These are phyloP conservation scores for Saccopteryx leptura DNA, from an alignment of 2,113 vertebrate genomes.

Conservation along the genomic window DNA sequence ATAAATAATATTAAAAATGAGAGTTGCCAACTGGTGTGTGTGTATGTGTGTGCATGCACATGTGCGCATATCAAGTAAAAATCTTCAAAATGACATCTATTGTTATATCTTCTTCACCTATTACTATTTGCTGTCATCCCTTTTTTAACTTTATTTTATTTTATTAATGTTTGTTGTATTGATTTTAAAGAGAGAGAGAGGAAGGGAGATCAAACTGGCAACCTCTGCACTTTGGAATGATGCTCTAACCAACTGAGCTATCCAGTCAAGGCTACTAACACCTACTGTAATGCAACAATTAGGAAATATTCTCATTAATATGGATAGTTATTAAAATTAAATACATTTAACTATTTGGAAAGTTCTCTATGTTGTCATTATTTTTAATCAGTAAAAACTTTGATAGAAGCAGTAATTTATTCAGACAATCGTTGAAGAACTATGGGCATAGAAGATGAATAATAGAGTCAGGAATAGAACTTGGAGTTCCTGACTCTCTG, in stretches of 20 bases:
- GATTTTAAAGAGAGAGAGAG: too few species aligned
- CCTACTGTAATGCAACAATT: background rate
- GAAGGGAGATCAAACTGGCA: too few species aligned
- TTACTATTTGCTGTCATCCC: background rate
- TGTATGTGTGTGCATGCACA: background rate
- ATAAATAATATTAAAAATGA: background rate
- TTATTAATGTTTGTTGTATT: too few species aligned
- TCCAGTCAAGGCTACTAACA: background rate
- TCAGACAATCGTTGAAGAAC: background rate
- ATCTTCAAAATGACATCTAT: background rate
- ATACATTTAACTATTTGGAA: constrained; percentile 5
- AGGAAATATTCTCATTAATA: background rate
- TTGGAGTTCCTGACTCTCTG: background rate
- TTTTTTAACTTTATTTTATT: too few species aligned
- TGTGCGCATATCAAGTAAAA: background rate
- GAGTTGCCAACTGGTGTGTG: background rate
- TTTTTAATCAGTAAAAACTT: background rate
- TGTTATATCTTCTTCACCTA: background rate
- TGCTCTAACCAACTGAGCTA: too few species aligned
- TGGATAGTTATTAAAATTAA: constrained; percentile 21
- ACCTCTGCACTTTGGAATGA: too few species aligned
- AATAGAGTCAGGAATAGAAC: background rate
- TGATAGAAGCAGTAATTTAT: background rate
- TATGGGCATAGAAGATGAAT: background rate
- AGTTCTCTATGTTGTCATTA: background rate